Conservation (phyloP, 2,888 invertebrate genomes). For the Cyaniris semiargus region DNA sequence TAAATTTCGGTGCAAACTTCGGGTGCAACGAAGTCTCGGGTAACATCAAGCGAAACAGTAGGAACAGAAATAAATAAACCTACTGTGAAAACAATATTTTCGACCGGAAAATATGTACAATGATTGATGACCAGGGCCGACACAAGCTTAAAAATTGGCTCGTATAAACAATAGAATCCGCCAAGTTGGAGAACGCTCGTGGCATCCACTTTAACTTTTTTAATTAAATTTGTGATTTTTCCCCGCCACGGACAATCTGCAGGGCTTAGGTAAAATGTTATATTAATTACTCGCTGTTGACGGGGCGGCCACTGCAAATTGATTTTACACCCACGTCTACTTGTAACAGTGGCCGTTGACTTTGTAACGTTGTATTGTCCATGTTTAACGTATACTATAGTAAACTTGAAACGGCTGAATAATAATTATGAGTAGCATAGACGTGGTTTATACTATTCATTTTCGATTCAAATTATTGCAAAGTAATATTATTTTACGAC, state of each 20-base stretch:
- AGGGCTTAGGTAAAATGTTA: slow-evolving; percentile 72
- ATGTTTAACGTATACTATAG: neutral
- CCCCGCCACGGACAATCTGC: slow-evolving; percentile 60
- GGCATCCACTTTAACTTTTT: slow-evolving; percentile 80
- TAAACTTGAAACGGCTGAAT: neutral
- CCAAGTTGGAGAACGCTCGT: slow-evolving; percentile 62
- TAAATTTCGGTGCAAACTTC: no score
- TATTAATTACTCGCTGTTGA: slow-evolving; percentile 71
- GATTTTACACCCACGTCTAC: neutral
- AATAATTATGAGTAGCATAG: neutral
- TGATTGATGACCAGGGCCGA: slow-evolving; percentile 33
- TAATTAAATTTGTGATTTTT: slow-evolving; percentile 79
- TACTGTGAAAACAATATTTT: slow-evolving; percentile 29
- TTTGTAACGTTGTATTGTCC: neutral
- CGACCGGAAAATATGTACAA: neutral
- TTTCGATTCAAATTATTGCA: no score
- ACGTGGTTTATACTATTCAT: no score
- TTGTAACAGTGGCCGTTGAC: neutral
- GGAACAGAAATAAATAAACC: neutral
- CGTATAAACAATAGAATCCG: slow-evolving; percentile 64
- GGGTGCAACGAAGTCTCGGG: neutral
- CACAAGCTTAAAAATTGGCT: slow-evolving; percentile 52
- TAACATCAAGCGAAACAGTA: neutral
- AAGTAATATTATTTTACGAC: no score
- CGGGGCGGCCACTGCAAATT: slow-evolving; percentile 44